These are phyloP conservation scores for Pangasius krempfi DNA, from an alignment of 2,797 vertebrate genomes.

Conservation along the genomic window DNA sequence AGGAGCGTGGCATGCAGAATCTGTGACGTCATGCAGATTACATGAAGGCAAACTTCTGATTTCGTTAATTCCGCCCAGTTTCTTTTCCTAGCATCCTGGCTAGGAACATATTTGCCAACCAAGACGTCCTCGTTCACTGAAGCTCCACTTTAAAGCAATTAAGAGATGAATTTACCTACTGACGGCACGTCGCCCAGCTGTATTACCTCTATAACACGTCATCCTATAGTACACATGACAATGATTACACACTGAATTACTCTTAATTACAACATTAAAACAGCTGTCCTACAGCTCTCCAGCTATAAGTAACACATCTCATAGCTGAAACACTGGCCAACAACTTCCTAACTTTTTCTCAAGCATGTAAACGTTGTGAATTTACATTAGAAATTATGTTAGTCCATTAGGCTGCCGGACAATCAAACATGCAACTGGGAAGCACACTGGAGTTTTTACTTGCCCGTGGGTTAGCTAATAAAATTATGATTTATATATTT, in stretches of 20 bases:
- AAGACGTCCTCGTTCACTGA: not conserved
- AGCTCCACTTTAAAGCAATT: not conserved
- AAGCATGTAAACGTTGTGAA: not conserved
- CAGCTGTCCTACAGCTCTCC: not conserved
- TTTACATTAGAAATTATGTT: not conserved
- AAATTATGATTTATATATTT: not conserved
- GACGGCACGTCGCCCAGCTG: not conserved
- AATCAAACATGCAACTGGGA: not conserved
- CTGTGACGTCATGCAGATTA: constrained; percentile 9
- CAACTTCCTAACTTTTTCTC: not conserved
- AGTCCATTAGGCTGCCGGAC: not conserved
- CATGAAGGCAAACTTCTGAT: not conserved
- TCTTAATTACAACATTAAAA: not conserved
- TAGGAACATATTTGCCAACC: not conserved
- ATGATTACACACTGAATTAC: not conserved
- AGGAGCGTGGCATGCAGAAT: not conserved
- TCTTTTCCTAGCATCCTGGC: not conserved
- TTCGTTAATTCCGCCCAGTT: not conserved
- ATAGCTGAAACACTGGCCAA: not conserved
- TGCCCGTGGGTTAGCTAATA: not conserved
- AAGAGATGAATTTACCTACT: not conserved
- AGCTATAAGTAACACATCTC: not conserved
- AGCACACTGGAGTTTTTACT: not conserved
- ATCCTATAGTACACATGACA: not conserved
- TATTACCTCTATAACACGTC: not conserved